phyloP scores from a whole-genome alignment of 2,888 invertebrate genomes.

The Scaeva pyrastri region DNA sequence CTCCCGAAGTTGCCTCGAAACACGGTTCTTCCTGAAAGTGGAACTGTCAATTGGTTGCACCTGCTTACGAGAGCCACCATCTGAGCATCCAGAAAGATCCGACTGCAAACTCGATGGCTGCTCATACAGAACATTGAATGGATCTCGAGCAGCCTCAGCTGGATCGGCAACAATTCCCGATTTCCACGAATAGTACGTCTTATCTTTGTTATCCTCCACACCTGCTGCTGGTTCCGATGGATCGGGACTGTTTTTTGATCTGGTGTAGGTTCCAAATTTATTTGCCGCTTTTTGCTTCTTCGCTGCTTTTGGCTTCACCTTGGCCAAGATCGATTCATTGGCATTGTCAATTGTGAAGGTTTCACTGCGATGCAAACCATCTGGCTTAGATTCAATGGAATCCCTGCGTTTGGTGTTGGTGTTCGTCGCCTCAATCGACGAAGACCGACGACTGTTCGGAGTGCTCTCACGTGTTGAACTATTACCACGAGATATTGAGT shows the following conservation, averaged over 20 bases:
- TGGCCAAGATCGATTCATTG: constrained; percentile 78
- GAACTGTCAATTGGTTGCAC: constrained; percentile 78
- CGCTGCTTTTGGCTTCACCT: constrained; percentile 81
- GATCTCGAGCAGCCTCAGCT: constrained; percentile 81
- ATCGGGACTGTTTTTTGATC: constrained; percentile 81
- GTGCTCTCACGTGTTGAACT: constrained; percentile 82
- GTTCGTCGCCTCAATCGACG: constrained; percentile 58
- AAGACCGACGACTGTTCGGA: constrained; percentile 78
- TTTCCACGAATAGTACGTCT: constrained; percentile 81
- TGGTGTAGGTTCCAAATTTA: constrained; percentile 83
- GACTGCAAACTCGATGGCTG: constrained; percentile 80
- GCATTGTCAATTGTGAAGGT: constrained; percentile 81
- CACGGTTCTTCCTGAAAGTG: constrained; percentile 81
- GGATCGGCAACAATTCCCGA: constrained; percentile 80
- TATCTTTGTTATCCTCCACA: constrained; percentile 38
- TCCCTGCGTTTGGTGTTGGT: constrained; percentile 77
- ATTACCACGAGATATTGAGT: constrained; percentile 80
- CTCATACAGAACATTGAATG: constrained; percentile 82
- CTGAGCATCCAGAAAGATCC: constrained; percentile 45
- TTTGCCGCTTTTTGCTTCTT: constrained; percentile 81
- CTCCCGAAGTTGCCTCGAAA: constrained; percentile 80
- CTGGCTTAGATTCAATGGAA: constrained; percentile 78
- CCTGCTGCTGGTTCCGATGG: constrained; percentile 60
- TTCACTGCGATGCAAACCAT: constrained; percentile 81
- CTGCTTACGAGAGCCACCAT: constrained; percentile 18